phyloP scores from a whole-genome alignment of 2,113 vertebrate species.

The Narcine bancroftii region DNA sequence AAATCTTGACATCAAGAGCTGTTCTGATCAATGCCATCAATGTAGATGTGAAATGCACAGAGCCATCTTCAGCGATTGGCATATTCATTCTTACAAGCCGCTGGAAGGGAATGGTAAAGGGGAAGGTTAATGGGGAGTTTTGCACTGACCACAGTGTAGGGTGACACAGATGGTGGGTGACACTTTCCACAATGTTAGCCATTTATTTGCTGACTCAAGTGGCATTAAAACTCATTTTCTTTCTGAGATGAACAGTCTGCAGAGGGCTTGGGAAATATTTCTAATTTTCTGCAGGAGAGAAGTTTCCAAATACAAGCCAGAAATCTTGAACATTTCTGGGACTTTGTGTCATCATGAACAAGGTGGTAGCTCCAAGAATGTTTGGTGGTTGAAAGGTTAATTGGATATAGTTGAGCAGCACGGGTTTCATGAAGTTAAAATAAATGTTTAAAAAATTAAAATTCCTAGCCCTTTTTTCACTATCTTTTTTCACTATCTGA shows the following conservation, averaged over 20 bases:
- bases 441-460: too few species aligned
- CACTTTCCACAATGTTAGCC: background rate
- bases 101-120: constrained; percentile 51
- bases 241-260: background rate
- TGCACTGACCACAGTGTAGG: background rate
- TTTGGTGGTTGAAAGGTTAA: too few species aligned
- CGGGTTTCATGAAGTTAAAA: too few species aligned
- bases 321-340: background rate
- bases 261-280: background rate
- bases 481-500: too few species aligned
- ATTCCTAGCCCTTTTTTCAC: too few species aligned
- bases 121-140: background rate
- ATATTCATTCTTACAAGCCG: constrained; percentile 93
- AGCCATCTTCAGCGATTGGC: constrained; percentile 81
- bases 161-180: background rate
- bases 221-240: background rate
- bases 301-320: background rate
- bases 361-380: background rate
- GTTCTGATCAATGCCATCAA: constrained; percentile 90
- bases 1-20: constrained; percentile 82
- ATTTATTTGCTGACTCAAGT: background rate
- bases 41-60: constrained; percentile 84
- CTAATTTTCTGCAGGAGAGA: background rate
- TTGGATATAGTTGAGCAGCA: too few species aligned
- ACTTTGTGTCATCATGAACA: background rate